Base-by-base conservation (phyloP, 2,797 vertebrate genomes). In the Oreonectes daqikongensis region DNA sequence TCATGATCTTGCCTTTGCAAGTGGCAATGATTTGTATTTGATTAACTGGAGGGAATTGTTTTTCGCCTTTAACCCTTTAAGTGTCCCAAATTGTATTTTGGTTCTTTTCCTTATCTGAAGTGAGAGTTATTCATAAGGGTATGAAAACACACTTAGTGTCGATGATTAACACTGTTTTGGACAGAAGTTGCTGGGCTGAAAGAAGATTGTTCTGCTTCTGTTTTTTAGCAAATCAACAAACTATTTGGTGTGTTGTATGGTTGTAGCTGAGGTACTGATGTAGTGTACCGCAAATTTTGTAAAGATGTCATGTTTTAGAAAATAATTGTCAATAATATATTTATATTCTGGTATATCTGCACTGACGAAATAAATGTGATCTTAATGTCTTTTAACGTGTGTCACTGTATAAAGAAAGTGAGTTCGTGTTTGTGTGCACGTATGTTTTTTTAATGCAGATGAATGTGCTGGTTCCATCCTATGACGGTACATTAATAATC, bases 351-450 rank as follows among this genome's bases (percentile, higher is more conserved):
- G 66, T 90, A 84, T 87, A 86, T 90, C 82, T 89, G 84, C 88
- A 81, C 81, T 83, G 79, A 85, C 69, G 57, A 90, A 92, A 93
- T 93, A 92, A 92, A 92, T 90, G 82, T 88, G 72, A 85, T 83
- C 66, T 83, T 83, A 77, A 86, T 69, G 83, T 75, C 80, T 68
- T 79, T 57, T 79, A 82, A 59, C 73, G 64, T 14, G 74, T 53
- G 46, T 70, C 17, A 24, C 28, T 74, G 18, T 69, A 17, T 50
- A 9, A 50, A 20, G 7, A 44, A 55, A 50, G 4, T 46, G 30
- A 40, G 69, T 66, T 5, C 63, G 53, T 53, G 20, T 26, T 79
- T 10, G 67, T 57, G 30, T 69, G 38, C 14, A 17, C 69, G 40
- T 70, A 65, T 69, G 50, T 72, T 60, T 57, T n/a, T 14, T 76